A percentile compares a stretch with the other conserved stretches of the same genome.
These are phyloP conservation scores for Tadarida brasiliensis DNA, from an alignment of 2,797 vertebrate genomes.

Conservation along the genomic window DNA sequence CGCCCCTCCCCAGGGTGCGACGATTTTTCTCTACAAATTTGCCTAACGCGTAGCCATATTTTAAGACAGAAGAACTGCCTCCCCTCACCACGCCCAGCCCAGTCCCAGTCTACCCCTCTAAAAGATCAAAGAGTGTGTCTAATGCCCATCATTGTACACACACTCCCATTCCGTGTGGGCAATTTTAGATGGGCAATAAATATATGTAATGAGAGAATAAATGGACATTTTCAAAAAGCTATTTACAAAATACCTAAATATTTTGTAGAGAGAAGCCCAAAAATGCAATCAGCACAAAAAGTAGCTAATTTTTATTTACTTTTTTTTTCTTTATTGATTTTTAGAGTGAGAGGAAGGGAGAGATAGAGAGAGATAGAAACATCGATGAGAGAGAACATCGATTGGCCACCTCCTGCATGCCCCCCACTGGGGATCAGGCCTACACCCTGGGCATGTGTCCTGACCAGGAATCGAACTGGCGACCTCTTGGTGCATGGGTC, in stretches of 20 bases:
- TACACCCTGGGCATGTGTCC: neutral
- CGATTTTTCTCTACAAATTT: neutral
- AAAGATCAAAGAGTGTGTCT: neutral
- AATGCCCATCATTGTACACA: neutral
- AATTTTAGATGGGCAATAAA: neutral
- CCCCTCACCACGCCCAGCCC: neutral
- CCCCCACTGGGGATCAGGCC: neutral
- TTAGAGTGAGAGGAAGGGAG: neutral
- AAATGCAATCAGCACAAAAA: constrained; percentile 2
- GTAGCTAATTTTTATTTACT: constrained; percentile 2
- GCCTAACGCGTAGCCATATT: neutral
- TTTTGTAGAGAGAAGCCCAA: neutral
- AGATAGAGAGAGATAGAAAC: neutral
- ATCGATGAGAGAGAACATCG: neutral
- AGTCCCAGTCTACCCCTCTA: neutral
- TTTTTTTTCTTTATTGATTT: neutral
- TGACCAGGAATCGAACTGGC: neutral
- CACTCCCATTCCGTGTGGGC: neutral
- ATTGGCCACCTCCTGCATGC: neutral
- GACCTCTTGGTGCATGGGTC: neutral
- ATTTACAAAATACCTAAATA: neutral
- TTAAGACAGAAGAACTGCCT: neutral
- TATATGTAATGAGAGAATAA: neutral
- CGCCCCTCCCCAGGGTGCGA: accelerated
- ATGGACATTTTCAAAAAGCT: neutral